These are phyloP conservation scores for Hypomesus transpacificus DNA, from an alignment of 2,113 vertebrate genomes.

Conservation along the genomic window DNA sequence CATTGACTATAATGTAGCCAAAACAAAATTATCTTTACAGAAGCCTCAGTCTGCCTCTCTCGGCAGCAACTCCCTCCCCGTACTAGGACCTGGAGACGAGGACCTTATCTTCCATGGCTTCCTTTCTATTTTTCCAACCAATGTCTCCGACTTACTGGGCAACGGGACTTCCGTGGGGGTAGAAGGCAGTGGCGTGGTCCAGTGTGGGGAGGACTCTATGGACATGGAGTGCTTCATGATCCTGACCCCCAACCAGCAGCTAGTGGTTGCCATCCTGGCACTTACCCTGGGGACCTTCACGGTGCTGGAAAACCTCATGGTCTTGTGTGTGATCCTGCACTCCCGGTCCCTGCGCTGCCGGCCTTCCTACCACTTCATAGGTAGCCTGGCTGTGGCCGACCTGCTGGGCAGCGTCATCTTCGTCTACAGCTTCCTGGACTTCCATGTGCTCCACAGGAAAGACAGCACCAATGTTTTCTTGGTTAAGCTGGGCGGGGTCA, in stretches of 20 bases:
- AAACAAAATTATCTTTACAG: constrained; percentile 80
- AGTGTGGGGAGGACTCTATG: constrained; percentile 92
- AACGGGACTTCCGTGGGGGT: constrained; percentile 78
- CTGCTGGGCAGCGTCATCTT: constrained; percentile 97
- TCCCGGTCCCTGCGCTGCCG: constrained; percentile 90
- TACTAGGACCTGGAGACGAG: constrained; percentile 81
- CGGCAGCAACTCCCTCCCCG: constrained; percentile 75
- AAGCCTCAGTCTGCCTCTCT: constrained; percentile 84
- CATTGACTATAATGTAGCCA: constrained; percentile 74
- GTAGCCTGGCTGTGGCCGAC: constrained; percentile 94
- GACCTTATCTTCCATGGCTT: constrained; percentile 73
- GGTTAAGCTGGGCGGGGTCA: constrained; percentile 95
- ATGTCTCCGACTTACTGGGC: constrained; percentile 80
- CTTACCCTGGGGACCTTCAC: constrained; percentile 96
- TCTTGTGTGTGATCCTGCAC: constrained; percentile 92
- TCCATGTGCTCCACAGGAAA: constrained; percentile 95
- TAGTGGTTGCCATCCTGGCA: constrained; percentile 86
- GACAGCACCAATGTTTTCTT: constrained; percentile 92
- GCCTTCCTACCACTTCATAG: constrained; percentile 97
- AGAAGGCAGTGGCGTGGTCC: constrained; percentile 75
- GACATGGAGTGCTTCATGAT: constrained; percentile 99
- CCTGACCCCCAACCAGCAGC: constrained; percentile 91
- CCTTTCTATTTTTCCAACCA: constrained; percentile 77
- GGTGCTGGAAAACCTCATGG: constrained; percentile 91
- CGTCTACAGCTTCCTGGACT: constrained; percentile 98